Evolutionary conservation across 1,140 invertebrate genomes (phyloP).

Genomic region (Elysia chlorotica): DNA sequence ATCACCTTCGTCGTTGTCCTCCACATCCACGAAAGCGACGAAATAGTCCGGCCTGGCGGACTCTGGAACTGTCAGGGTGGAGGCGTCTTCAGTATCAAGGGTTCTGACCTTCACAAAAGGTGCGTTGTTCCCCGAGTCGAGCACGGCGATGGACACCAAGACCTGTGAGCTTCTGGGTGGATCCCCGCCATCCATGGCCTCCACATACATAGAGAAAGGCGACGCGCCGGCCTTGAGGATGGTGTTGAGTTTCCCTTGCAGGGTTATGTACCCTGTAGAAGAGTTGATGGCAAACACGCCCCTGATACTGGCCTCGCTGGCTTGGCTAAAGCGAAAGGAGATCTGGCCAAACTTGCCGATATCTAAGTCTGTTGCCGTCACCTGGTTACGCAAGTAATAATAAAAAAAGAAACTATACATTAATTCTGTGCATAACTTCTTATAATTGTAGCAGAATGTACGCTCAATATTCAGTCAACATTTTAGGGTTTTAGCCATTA

Average conservation of each 20-base stretch:
- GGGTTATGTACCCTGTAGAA: conserved; percentile 35
- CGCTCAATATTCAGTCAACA: too few relatives aligned
- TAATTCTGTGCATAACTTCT: too few relatives aligned
- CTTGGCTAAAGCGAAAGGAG: conserved; percentile 72
- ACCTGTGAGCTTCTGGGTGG: conserved; percentile 88
- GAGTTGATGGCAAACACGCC: conserved; percentile 37
- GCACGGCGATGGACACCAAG: conserved; percentile 82
- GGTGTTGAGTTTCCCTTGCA: conserved; percentile 18
- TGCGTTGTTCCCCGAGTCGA: conserved; percentile 40
- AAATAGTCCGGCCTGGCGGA: conserved; percentile 35
- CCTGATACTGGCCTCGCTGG: conserved; percentile 30
- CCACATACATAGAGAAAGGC: conserved; percentile 76
- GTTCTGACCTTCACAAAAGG: conserved; percentile 70
- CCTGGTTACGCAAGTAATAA: too few relatives aligned
- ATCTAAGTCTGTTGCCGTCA: conserved; percentile 79
- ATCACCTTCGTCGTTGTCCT: conserved; percentile 43
- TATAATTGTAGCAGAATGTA: too few relatives aligned
- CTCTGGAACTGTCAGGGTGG: conserved; percentile 68
- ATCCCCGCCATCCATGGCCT: conserved; percentile 88
- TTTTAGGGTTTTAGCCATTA: too few relatives aligned
- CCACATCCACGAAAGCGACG: conserved; percentile 46
- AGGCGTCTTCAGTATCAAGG: conserved; percentile 27
- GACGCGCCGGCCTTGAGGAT: background rate
- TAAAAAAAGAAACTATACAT: too few relatives aligned
- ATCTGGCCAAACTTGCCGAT: conserved; percentile 79